These are phyloP conservation scores for Tachysurus vachellii DNA, from an alignment of 2,113 vertebrate species.

Conservation along the genomic window DNA sequence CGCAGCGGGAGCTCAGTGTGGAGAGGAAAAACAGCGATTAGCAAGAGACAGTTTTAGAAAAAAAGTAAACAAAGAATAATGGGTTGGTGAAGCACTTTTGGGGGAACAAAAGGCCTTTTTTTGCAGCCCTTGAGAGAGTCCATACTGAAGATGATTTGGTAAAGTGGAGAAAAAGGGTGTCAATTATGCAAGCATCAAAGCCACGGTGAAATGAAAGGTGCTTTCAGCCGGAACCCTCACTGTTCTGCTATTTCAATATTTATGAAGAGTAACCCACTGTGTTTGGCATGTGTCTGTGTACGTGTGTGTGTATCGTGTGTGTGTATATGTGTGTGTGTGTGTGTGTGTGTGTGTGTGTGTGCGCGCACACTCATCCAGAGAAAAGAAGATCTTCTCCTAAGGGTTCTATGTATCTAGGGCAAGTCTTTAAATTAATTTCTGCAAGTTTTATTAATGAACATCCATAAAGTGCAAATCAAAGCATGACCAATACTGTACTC, in stretches of 20 bases:
- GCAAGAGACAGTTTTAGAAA: conserved; percentile 33
- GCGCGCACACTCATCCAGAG: conserved; percentile 18
- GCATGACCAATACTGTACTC: neutral
- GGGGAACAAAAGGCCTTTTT: conserved; percentile 57
- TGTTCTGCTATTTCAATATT: conserved; percentile 65
- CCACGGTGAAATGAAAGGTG: conserved; percentile 54
- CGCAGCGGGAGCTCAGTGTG: neutral
- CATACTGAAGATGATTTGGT: conserved; percentile 59
- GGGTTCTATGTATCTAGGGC: conserved; percentile 57
- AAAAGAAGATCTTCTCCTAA: conserved; percentile 61
- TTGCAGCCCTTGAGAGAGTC: conserved; percentile 63
- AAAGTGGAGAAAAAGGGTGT: conserved; percentile 56
- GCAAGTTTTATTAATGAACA: conserved; percentile 37
- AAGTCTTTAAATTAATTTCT: conserved; percentile 18
- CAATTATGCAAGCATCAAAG: conserved; percentile 74
- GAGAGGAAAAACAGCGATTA: conserved; percentile 30
- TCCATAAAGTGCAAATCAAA: conserved; percentile 30
- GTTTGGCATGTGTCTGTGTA: conserved; percentile 29
- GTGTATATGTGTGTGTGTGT: neutral
- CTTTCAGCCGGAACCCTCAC: conserved; percentile 62
- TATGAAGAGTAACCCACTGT: conserved; percentile 56
- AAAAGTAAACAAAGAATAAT: conserved; percentile 53
- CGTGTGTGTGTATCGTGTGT: neutral
- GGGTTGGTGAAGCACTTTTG: conserved; percentile 53
- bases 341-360: conserved; percentile 10